Conservation (phyloP, 1,140 invertebrate genomes). For the Drosophila gunungcola region DNA sequence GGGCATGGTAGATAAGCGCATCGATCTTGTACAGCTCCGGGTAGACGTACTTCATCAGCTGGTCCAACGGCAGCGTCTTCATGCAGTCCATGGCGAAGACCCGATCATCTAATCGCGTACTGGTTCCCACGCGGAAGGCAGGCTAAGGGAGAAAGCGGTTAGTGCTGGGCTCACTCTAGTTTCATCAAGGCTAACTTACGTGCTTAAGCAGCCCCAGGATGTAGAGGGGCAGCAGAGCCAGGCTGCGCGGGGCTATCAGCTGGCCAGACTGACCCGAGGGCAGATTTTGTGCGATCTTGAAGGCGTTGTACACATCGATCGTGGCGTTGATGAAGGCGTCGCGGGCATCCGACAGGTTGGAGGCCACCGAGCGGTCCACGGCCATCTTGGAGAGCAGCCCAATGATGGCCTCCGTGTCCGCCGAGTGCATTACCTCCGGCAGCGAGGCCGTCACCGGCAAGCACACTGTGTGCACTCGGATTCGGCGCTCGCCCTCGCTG, state of each 20-base stretch:
- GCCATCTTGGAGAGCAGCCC: conserved; percentile 98
- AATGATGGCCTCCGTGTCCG: conserved; percentile 98
- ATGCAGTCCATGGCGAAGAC: conserved; percentile 97
- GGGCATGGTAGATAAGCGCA: conserved; percentile 86
- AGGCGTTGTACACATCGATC: conserved; percentile 95
- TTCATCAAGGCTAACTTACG: conserved; percentile 86
- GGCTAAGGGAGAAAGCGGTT: conserved; percentile 85
- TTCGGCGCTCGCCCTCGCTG: conserved; percentile 98
- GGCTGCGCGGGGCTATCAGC: conserved; percentile 90
- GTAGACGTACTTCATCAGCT: conserved; percentile 94
- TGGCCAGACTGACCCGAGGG: conserved; percentile 86
- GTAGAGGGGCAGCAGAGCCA: conserved; percentile 94
- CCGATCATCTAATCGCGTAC: conserved; percentile 96
- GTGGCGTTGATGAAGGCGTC: conserved; percentile 98
- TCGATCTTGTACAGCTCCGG: conserved; percentile 97
- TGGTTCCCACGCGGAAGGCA: conserved; percentile 94
- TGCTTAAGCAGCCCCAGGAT: conserved; percentile 96
- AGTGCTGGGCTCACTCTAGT: background rate
- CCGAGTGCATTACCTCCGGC: conserved; percentile 94
- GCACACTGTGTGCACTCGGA: conserved; percentile 98
- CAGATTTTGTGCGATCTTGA: conserved; percentile 89
- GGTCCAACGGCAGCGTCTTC: conserved; percentile 93
- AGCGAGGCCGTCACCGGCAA: conserved; percentile 94
- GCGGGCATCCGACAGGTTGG: conserved; percentile 95
- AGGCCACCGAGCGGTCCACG: conserved; percentile 95